Base-by-base conservation (phyloP, 2,113 vertebrate species). In the Sphaerodactylus townsendi region DNA sequence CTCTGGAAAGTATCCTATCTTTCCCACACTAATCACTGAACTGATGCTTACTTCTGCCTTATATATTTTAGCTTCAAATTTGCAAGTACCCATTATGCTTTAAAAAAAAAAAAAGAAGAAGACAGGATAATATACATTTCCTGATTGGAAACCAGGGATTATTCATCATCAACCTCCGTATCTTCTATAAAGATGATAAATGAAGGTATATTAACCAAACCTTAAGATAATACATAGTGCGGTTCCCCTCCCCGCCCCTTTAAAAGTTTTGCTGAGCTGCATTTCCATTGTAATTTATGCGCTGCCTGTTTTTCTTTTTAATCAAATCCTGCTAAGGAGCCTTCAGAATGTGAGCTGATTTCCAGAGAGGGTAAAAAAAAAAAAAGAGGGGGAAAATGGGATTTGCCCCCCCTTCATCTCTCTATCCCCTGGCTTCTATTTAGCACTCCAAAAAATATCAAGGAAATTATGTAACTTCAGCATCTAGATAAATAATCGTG, bases 121-220 rank as follows among this genome's bases (percentile, higher is more conserved):
- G 82, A 77, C 82, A 76, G 72, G 82, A 84, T 90, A 92, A 94
- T 94, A 94, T 94, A 88, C 91, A 93, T 94, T 93, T 94, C 89
- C 91, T 94, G 90, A 94, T 91, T 92, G 90, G 85, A 91, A 93
- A 87, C 88, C 91, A 92, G 84, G 77, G 84, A 74, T 91, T 93
- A 94, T 94, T 94, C 89, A 94, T 94, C 94, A 94, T 92, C 33
- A 37, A 86, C 73, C 84, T 90, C 85, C 68, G 92, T 86, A 92
- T 93, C 85, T 79, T 88, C 92, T 94, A 93, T 93, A 91, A 94
- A 93, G 91, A 94, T 94, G 94, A 94, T 94, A 94, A 94, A 94
- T 94, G 93, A 92, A 94, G 92, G 89, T 90, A 92, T 94, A 92
- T 92, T 87, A 94, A 94, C 90, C 89, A 93, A 93, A 94, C 92